Evolutionary conservation across 2,113 vertebrate genomes (phyloP), one percentile per base, ranked within the genome.

Genomic region (Symphodus melops): DNA sequence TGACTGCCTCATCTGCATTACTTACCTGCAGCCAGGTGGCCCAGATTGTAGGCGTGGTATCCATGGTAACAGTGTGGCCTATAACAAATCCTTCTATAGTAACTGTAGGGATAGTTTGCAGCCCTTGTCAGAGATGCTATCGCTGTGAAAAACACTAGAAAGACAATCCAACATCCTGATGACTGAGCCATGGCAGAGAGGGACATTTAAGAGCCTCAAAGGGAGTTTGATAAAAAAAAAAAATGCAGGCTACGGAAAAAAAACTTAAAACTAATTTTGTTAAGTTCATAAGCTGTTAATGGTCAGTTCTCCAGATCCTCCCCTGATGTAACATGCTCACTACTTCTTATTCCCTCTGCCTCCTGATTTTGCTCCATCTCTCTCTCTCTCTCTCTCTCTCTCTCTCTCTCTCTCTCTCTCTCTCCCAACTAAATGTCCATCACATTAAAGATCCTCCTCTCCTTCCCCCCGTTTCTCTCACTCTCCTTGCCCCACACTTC

Each of bases 51-150:
- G 8, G 93, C 89, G 0, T 79, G 78, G 46, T 93, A 92, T 76
- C 85, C 78, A 79, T 94, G 92, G 89, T 93, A 65, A 68, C 96
- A 98, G 8, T 87, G 52, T 6, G 91, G 90, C 72, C 95, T 95
- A 68, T 95, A 95, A 86, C 96, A 98, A 88, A 82, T 92, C 51
- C 94, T 94, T 88, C 95, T 95, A 51, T 93, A 87, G 79, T 94
- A 95, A 81, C 59, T 94, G 75, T 95, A 92, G 28, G 84, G 90
- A 49, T 85, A 90, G 70, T 93, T 90, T 0, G 90, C 71, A 0
- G 90, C 86, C 1, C 84, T 80, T 13, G 84, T 83, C 74, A 92
- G 76, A 86, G 48, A 62, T 0, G 85, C 79, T 68, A 90, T 68
- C 3, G 79, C 33, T 42, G 88, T 88, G 8, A 90, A 19, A 66